Evolutionary conservation across 2,797 vertebrate species (phyloP).

Genomic region (Smutsia gigantea): DNA sequence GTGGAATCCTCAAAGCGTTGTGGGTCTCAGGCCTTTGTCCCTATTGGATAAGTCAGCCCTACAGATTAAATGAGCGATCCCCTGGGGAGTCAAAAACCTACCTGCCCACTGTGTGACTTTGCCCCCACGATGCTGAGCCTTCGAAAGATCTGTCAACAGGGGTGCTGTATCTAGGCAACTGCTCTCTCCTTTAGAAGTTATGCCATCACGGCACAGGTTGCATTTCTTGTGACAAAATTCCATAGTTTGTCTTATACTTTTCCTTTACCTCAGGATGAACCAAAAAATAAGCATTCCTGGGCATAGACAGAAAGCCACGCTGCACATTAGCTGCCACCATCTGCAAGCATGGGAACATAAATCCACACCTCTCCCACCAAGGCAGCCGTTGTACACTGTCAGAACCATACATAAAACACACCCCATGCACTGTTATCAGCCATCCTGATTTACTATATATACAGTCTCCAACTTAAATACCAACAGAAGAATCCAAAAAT

Average conservation of each 20-base stretch:
- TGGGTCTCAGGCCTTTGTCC: not conserved
- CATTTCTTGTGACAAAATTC: not conserved
- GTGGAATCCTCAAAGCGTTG: not conserved
- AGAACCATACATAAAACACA: constrained; percentile 69
- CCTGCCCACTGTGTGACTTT: not conserved
- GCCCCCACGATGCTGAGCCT: not conserved
- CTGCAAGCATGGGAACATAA: constrained; percentile 19
- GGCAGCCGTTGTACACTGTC: not conserved
- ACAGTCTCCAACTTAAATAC: constrained; percentile 52
- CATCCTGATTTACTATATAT: constrained; percentile 64
- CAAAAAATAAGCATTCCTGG: constrained; percentile 36
- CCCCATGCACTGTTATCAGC: not conserved
- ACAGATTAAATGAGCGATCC: not conserved
- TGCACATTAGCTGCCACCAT: constrained; percentile 49
- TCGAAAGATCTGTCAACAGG: not conserved
- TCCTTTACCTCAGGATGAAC: constrained; percentile 61
- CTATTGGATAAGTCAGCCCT: not conserved
- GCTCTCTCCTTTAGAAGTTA: not conserved
- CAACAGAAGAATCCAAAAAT: not conserved
- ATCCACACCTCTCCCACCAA: constrained; percentile 35
- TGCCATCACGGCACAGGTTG: not conserved
- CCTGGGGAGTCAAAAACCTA: rapidly evolving
- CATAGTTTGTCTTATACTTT: constrained; percentile 23
- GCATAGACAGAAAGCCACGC: not conserved
- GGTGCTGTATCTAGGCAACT: not conserved